Percentiles rank a stretch among this genome's conserved stretches.
phyloP scores from a whole-genome alignment of 2,797 vertebrate genomes.

The Chrosomus eos region DNA sequence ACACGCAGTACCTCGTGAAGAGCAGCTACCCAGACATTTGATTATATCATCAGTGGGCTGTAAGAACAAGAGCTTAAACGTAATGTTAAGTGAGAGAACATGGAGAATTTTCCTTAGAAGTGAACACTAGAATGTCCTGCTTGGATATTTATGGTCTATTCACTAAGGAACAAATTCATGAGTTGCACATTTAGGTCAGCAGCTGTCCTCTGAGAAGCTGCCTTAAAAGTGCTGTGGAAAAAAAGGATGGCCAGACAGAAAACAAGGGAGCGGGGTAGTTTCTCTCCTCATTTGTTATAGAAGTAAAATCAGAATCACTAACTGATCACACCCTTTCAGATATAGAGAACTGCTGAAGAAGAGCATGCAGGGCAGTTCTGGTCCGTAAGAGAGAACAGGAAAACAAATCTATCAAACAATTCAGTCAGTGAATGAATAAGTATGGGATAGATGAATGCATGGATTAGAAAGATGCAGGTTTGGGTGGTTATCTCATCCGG shows the following conservation, averaged over 20 bases:
- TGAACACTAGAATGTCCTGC: not conserved
- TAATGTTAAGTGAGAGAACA: not conserved
- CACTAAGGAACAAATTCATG: not conserved
- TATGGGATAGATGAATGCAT: not conserved
- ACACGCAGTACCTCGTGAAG: not conserved
- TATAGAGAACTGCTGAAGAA: not conserved
- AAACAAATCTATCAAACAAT: not conserved
- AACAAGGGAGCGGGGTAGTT: not conserved
- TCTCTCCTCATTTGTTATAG: conserved; percentile 11
- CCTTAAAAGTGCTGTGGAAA: not conserved
- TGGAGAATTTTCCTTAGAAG: not conserved
- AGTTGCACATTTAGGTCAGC: conserved; percentile 28
- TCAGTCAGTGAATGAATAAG: not conserved
- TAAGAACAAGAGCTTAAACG: not conserved
- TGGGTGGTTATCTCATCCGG: not conserved
- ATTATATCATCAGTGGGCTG: not conserved
- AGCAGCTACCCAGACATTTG: not conserved
- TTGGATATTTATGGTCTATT: not conserved
- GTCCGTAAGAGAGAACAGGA: not conserved
- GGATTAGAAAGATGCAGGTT: not conserved
- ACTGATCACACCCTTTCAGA: not conserved
- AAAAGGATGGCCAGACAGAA: not conserved
- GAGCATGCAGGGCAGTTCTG: not conserved
- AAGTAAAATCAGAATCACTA: not conserved
- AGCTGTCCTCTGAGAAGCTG: conserved; percentile 2